Conservation (phyloP, 2,888 invertebrate species). For the Chirona hameri region DNA sequence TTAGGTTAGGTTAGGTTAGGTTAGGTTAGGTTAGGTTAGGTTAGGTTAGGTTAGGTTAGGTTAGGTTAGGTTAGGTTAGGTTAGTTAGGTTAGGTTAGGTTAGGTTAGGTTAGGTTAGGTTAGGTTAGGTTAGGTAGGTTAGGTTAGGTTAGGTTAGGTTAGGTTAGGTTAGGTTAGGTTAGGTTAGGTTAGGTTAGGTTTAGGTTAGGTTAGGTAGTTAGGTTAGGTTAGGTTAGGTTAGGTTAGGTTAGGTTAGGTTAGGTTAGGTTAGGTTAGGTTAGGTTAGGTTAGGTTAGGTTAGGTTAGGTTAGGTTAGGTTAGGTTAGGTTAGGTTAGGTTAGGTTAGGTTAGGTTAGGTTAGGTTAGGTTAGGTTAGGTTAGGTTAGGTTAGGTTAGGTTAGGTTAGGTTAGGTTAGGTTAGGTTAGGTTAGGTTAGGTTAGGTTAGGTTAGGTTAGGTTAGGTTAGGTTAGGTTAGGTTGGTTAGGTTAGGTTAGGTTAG, state of each 20-base stretch:
- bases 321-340: too few species aligned
- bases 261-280: slow-evolving; percentile 35
- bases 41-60: slow-evolving; percentile 37
- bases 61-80: slow-evolving; percentile 35
- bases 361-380: slow-evolving; percentile 36
- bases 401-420: slow-evolving; percentile 37
- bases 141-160: slow-evolving; percentile 35
- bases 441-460: slow-evolving; percentile 39
- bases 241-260: slow-evolving; percentile 31
- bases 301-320: slow-evolving; percentile 37
- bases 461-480: slow-evolving; percentile 40
- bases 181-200: slow-evolving; percentile 31
- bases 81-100: slow-evolving; percentile 36
- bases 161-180: slow-evolving; percentile 35
- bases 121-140: slow-evolving; percentile 33
- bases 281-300: slow-evolving; percentile 38
- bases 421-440: slow-evolving; percentile 34
- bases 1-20: slow-evolving; percentile 1
- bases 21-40: slow-evolving; percentile 1
- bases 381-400: slow-evolving; percentile 38
- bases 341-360: slow-evolving; percentile 36
- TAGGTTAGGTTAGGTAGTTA: too few species aligned
- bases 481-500: slow-evolving; percentile 40
- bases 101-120: slow-evolving; percentile 37
- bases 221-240: too few species aligned